phyloP scores from a whole-genome alignment of 2,888 invertebrate genomes.

The Ormia ochracea region DNA sequence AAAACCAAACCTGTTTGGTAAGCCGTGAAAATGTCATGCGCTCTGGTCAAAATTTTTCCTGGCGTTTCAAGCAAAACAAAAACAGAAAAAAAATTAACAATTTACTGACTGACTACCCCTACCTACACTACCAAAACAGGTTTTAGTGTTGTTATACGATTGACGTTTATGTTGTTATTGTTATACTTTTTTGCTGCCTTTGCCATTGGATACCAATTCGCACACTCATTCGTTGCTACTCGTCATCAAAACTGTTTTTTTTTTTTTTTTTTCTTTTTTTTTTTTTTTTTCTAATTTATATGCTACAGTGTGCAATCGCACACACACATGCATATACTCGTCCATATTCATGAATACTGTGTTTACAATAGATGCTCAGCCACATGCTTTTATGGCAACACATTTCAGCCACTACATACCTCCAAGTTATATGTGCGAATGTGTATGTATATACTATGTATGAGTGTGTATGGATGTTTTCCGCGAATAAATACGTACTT shows the following conservation, averaged over 20 bases:
- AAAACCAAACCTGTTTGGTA: slow-evolving; percentile 54
- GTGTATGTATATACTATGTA: neutral
- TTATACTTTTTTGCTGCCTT: slow-evolving; percentile 2
- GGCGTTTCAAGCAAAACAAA: slow-evolving; percentile 51
- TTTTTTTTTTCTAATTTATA: no score
- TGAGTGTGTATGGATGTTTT: no score
- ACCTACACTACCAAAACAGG: slow-evolving; percentile 61
- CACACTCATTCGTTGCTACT: slow-evolving; percentile 12
- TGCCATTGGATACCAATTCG: slow-evolving; percentile 17
- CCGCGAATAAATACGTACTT: no score
- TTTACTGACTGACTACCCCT: slow-evolving; percentile 53
- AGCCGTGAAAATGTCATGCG: slow-evolving; percentile 65
- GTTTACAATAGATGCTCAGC: slow-evolving; percentile 17
- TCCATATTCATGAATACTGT: neutral
- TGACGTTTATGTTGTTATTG: neutral
- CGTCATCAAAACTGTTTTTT: slow-evolving; percentile 73
- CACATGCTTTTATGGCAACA: slow-evolving; percentile 6
- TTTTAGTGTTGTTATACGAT: slow-evolving; percentile 32
- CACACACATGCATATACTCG: no score
- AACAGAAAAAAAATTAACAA: slow-evolving; percentile 55
- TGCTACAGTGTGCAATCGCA: no score
- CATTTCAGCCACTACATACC: slow-evolving; percentile 23
- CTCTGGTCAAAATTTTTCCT: slow-evolving; percentile 56
- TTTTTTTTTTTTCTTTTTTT: slow-evolving; percentile 8
- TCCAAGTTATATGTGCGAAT: neutral